These are phyloP conservation scores for Ailuropoda melanoleuca DNA, from an alignment of 2,113 vertebrate species.

Conservation along the genomic window DNA sequence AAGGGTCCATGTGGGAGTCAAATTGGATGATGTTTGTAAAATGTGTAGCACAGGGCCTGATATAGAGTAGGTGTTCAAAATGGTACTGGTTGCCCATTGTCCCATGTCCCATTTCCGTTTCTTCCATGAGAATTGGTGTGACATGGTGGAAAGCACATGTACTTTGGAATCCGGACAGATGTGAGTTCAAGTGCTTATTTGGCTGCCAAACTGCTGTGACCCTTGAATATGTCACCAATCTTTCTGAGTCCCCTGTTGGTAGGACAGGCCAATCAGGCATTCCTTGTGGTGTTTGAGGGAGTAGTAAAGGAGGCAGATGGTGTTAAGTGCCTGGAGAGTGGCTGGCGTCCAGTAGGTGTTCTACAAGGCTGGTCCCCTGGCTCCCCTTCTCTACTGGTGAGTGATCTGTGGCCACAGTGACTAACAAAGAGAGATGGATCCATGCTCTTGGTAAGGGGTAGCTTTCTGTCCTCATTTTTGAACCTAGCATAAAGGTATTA, in stretches of 20 bases:
- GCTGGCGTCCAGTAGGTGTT: fast-evolving
- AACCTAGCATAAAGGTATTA: background rate
- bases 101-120: background rate
- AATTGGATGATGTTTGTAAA: background rate
- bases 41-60: background rate
- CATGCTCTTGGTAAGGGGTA: background rate
- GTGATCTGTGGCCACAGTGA: background rate
- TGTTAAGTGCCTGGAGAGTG: no score
- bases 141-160: background rate
- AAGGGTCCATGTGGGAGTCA: background rate
- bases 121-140: background rate
- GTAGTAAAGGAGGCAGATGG: background rate
- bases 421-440: background rate
- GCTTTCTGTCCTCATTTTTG: slow-evolving; percentile 28
- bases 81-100: background rate
- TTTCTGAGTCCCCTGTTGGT: background rate
- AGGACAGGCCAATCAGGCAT: background rate
- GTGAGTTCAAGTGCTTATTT: background rate
- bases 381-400: background rate
- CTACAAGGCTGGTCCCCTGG: fast-evolving
- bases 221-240: no score
- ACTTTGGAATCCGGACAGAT: background rate
- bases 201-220: background rate
- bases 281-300: background rate
- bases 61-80: background rate